Evolutionary conservation across 2,888 invertebrate species (phyloP).

Genomic region (Synergus umbraculus): DNA sequence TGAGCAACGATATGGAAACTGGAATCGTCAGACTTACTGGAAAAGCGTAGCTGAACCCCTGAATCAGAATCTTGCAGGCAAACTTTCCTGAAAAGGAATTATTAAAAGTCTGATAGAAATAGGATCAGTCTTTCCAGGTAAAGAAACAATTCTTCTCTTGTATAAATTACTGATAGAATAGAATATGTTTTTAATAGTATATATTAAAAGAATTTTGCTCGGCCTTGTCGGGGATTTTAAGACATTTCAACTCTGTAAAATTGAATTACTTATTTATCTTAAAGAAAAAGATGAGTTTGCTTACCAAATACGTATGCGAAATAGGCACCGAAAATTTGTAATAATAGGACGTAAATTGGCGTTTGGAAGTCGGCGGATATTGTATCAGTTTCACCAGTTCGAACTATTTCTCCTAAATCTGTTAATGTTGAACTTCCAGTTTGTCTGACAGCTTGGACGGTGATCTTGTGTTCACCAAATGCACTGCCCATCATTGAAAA

Average conservation of each 20-base stretch:
- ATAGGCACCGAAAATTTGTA: conserved; percentile 91
- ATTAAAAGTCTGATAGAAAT: conserved; percentile 14
- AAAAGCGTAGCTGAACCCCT: conserved; percentile 97
- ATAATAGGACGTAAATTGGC: conserved; percentile 86
- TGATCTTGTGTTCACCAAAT: conserved; percentile 88
- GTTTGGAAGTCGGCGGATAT: conserved; percentile 86
- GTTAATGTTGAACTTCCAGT: conserved; percentile 79
- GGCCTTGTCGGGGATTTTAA: no score
- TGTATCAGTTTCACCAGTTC: conserved; percentile 86
- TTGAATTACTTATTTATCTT: not conserved
- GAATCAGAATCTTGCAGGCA: conserved; percentile 97
- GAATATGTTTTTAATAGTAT: no score
- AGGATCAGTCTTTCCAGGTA: conserved; percentile 1
- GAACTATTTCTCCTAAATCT: conserved; percentile 87
- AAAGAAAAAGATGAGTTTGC: conserved; percentile 40
- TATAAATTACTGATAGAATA: not conserved
- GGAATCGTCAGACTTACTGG: conserved; percentile 97
- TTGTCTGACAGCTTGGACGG: conserved; percentile 84
- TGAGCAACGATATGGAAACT: conserved; percentile 90
- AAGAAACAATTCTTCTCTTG: not conserved
- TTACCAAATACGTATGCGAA: conserved; percentile 92
- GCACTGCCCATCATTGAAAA: conserved; percentile 87
- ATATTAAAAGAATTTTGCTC: no score
- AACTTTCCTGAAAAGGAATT: conserved; percentile 85
- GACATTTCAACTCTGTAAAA: no score